A percentile compares a stretch with the other conserved stretches of the same genome.
Evolutionary conservation across 1,140 invertebrate genomes (phyloP).

Genomic region (Caenorhabditis brenneri): DNA sequence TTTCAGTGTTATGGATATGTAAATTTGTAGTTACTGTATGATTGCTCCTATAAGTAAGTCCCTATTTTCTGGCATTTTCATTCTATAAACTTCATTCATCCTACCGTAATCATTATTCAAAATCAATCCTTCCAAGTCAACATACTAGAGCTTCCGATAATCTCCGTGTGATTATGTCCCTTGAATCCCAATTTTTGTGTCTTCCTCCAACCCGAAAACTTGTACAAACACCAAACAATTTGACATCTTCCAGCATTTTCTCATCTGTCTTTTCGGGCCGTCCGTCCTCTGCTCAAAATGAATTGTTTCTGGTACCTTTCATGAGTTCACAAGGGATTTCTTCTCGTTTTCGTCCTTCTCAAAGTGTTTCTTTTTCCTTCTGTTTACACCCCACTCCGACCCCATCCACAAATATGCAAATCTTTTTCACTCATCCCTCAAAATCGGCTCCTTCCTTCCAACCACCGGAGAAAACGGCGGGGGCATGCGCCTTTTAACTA

Average conservation of each 20-base stretch:
- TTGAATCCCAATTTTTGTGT: neutral
- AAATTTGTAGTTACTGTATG: neutral
- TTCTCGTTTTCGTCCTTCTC: neutral
- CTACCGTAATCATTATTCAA: neutral
- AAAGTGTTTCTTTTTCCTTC: neutral
- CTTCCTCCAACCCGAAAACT: neutral
- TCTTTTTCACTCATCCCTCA: conserved; percentile 43
- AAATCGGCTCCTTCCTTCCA: neutral
- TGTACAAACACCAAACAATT: neutral
- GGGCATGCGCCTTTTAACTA: conserved; percentile 24
- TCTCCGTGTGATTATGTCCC: neutral
- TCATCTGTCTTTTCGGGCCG: neutral
- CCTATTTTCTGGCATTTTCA: neutral
- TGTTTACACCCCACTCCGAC: neutral
- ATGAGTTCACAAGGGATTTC: conserved; percentile 16
- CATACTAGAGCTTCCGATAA: neutral
- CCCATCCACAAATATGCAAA: conserved; percentile 22
- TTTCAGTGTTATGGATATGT: too few species aligned
- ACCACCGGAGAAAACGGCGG: too few species aligned
- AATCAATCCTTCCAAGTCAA: too few species aligned
- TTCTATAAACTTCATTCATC: too few species aligned
- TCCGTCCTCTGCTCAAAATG: neutral
- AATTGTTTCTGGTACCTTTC: conserved; percentile 35
- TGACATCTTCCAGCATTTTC: conserved; percentile 8
- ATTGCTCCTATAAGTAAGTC: too few species aligned